These are phyloP conservation scores for Drosophila jambulina DNA, from an alignment of 1,140 invertebrate genomes.

Conservation along the genomic window DNA sequence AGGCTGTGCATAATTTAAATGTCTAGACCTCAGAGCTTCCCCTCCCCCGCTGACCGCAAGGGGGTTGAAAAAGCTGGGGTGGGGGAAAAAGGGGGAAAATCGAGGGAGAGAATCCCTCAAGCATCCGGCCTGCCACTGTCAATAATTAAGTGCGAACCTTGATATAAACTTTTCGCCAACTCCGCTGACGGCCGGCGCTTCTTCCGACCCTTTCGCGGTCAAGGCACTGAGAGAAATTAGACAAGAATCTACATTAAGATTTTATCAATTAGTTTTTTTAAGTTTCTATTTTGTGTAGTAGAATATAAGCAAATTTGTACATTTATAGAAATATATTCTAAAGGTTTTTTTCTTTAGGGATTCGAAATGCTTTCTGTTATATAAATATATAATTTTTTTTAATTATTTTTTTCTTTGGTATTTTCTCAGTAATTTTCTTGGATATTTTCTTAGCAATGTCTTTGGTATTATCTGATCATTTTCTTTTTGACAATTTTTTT, in stretches of 20 bases:
- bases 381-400: neutral
- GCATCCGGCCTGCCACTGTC: conserved; percentile 58
- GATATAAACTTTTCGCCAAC: conserved; percentile 63
- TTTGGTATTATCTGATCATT: neutral
- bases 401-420: neutral
- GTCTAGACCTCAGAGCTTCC: conserved; percentile 20
- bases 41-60: neutral
- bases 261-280: no score
- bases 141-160: conserved; percentile 69
- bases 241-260: neutral
- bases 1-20: conserved; percentile 54
- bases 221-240: conserved; percentile 14
- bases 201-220: conserved; percentile 8
- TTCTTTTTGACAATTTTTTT: neutral
- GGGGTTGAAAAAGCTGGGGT: neutral
- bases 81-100: neutral
- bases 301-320: neutral
- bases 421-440: neutral
- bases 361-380: no score
- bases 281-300: neutral
- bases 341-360: no score
- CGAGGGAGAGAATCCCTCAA: conserved; percentile 32
- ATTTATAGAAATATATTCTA: neutral
- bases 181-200: conserved; percentile 18
- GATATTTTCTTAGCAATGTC: neutral